phyloP scores from a whole-genome alignment of 2,113 vertebrate species.

The Phalacrocorax aristotelis region DNA sequence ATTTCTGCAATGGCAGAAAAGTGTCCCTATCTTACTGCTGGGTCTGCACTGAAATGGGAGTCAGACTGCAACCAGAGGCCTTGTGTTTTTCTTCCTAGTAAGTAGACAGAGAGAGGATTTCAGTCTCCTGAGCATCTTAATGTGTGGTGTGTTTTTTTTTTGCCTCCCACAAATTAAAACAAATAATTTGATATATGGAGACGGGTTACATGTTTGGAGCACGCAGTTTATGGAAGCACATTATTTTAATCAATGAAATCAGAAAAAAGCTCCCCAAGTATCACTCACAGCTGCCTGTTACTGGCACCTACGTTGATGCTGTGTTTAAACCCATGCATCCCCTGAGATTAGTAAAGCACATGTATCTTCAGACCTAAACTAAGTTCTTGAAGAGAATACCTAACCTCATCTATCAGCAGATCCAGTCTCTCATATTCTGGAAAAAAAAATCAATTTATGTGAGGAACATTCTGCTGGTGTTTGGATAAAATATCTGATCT shows the following conservation, averaged over 20 bases:
- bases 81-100: background rate
- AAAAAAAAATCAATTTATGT: slow-evolving; percentile 79
- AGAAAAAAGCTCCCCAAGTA: background rate
- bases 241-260: background rate
- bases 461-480: slow-evolving; percentile 75
- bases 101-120: background rate
- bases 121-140: background rate
- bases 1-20: background rate
- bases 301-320: background rate
- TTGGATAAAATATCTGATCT: slow-evolving; percentile 79
- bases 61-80: background rate
- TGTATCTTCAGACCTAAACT: slow-evolving; percentile 78
- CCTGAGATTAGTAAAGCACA: background rate
- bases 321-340: background rate
- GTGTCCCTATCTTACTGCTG: background rate
- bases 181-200: background rate
- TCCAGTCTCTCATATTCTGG: slow-evolving; percentile 83
- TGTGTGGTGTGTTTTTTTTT: background rate
- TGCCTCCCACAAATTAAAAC: background rate
- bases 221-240: background rate
- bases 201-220: background rate
- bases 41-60: background rate
- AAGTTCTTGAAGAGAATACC: slow-evolving; percentile 76
- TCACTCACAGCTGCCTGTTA: background rate
- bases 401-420: slow-evolving; percentile 69